Evolutionary conservation across 2,113 vertebrate species (phyloP).

Genomic region (Ellobius talpinus): DNA sequence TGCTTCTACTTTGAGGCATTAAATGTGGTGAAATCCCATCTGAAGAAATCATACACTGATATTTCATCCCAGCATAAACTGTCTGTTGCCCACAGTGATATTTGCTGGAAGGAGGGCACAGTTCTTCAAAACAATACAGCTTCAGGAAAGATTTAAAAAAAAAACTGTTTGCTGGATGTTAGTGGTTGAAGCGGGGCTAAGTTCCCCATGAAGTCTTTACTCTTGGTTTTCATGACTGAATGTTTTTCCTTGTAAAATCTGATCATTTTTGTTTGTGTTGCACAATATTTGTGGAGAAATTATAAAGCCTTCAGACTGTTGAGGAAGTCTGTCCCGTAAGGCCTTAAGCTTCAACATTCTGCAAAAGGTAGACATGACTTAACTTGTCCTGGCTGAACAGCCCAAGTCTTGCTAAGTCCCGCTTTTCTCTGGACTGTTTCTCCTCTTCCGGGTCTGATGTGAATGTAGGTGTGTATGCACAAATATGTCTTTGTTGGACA

Average conservation of each 20-base stretch:
- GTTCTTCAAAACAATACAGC: slow-evolving; percentile 39
- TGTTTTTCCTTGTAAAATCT: slow-evolving; percentile 59
- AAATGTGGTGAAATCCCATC: slow-evolving; percentile 21
- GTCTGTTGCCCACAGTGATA: not conserved
- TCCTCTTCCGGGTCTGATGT: slow-evolving; percentile 40
- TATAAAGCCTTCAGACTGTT: slow-evolving; percentile 14
- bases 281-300: slow-evolving; percentile 63
- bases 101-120: slow-evolving; percentile 13
- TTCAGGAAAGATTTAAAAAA: slow-evolving; percentile 10
- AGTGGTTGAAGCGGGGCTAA: slow-evolving; percentile 20
- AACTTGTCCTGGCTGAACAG: slow-evolving; percentile 48
- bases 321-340: slow-evolving; percentile 27
- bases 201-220: slow-evolving; percentile 41
- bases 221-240: slow-evolving; percentile 35
- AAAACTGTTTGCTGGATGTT: slow-evolving; percentile 24
- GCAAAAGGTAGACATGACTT: slow-evolving; percentile 66
- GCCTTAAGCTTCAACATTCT: slow-evolving; percentile 64
- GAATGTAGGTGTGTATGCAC: slow-evolving; percentile 1
- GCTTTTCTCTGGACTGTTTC: slow-evolving; percentile 12
- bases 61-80: not conserved
- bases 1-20: not conserved
- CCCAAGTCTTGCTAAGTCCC: slow-evolving; percentile 15
- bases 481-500: slow-evolving; percentile 5
- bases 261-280: slow-evolving; percentile 46
- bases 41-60: not conserved